These are phyloP conservation scores for Taeniopygia guttata DNA, from an alignment of 2,797 vertebrate genomes.

Conservation along the genomic window DNA sequence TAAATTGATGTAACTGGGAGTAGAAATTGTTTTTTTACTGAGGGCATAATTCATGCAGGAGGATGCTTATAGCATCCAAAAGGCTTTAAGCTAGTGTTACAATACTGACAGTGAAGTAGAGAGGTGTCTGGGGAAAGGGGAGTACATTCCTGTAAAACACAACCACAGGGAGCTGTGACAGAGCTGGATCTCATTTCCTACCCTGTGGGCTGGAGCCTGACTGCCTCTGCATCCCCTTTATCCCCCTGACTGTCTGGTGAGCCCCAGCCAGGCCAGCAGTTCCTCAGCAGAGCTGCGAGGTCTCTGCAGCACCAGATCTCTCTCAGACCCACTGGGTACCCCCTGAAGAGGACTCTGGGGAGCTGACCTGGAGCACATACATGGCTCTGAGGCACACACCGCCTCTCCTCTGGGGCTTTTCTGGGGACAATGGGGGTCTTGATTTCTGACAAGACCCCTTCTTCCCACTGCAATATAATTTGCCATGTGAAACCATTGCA, in stretches of 20 bases:
- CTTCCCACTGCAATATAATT: not conserved
- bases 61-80: not conserved
- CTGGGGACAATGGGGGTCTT: rapidly evolving
- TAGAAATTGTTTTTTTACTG: slow-evolving; percentile 12
- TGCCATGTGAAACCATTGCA: not conserved
- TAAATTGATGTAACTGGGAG: slow-evolving; percentile 18
- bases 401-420: not conserved
- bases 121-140: not conserved
- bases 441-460: not conserved
- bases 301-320: not conserved
- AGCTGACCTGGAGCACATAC: not conserved
- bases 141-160: not conserved
- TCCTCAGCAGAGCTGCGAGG: not conserved
- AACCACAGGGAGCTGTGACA: not conserved
- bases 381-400: rapidly evolving
- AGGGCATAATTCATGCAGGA: not conserved
- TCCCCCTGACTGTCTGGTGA: not conserved
- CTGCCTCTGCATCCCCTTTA: not conserved
- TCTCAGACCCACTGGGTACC: not conserved
- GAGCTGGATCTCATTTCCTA: not conserved
- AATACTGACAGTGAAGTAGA: not conserved
- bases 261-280: rapidly evolving
- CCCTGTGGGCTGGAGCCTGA: not conserved
- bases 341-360: not conserved
- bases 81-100: not conserved